Conservation (phyloP, 2,888 invertebrate species). For the Chymomyza amoena region DNA sequence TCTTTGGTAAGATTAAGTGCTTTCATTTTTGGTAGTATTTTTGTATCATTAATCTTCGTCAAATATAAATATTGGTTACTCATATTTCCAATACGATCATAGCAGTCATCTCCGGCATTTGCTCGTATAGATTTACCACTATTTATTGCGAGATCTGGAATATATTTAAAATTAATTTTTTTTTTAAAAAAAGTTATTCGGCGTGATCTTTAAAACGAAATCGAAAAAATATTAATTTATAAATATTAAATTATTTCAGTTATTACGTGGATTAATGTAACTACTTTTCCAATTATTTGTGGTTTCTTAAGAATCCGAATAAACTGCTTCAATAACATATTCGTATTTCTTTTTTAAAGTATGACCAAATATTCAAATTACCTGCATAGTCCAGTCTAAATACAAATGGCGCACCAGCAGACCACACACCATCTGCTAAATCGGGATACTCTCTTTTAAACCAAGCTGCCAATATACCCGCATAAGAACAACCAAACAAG, state of each 20-base stretch:
- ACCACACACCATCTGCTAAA: conserved; percentile 80
- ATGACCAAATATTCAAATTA: background rate
- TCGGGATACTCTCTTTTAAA: conserved; percentile 82
- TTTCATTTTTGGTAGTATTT: background rate
- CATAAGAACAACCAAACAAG: conserved; percentile 82
- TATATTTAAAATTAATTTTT: background rate
- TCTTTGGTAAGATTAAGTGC: background rate
- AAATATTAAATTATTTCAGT: no score
- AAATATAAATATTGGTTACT: background rate
- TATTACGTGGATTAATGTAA: no score
- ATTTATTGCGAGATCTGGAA: background rate
- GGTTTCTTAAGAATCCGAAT: no score
- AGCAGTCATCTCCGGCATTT: conserved; percentile 22
- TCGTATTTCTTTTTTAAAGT: no score
- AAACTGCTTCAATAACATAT: no score
- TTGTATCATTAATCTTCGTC: background rate
- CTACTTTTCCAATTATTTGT: no score
- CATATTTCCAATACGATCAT: conserved; percentile 11
- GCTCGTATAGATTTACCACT: background rate
- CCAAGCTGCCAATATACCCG: conserved; percentile 83
- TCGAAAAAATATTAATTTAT: no score
- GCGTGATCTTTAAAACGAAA: no score
- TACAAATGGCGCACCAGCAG: conserved; percentile 82
- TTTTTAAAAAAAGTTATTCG: no score
- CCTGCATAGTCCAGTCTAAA: conserved; percentile 75